A percentile compares a stretch with the other conserved stretches of the same genome.
Evolutionary conservation across 2,888 invertebrate species (phyloP).

Genomic region (Andrena praecox): DNA sequence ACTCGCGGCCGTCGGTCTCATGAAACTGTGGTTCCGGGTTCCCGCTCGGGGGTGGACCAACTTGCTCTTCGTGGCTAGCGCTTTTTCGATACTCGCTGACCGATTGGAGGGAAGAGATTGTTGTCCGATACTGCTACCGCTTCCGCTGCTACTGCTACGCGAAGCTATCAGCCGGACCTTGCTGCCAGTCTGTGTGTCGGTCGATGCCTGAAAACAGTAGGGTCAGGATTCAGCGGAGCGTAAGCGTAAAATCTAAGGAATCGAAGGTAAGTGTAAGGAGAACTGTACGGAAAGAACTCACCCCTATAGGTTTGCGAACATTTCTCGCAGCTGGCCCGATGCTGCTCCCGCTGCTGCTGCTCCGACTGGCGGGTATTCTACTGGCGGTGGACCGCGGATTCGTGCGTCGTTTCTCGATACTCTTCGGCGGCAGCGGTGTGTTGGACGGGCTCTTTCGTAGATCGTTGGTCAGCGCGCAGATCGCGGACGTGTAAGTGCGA

Average conservation of each 20-base stretch:
- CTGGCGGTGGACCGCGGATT: constrained; percentile 74
- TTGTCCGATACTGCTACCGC: constrained; percentile 85
- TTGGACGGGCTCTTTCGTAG: constrained; percentile 77
- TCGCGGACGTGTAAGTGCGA: constrained; percentile 86
- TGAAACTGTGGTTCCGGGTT: constrained; percentile 87
- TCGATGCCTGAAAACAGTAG: constrained; percentile 53
- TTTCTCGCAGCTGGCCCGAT: constrained; percentile 85
- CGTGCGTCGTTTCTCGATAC: constrained; percentile 79
- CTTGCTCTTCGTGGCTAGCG: constrained; percentile 70
- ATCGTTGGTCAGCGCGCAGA: constrained; percentile 85
- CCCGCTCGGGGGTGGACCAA: constrained; percentile 78
- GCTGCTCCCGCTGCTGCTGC: constrained; percentile 87
- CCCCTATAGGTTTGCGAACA: constrained; percentile 72
- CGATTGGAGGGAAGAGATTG: constrained; percentile 69
- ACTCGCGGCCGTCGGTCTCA: constrained; percentile 95
- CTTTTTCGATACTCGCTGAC: constrained; percentile 43
- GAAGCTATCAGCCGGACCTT: constrained; percentile 67
- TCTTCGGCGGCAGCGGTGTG: constrained; percentile 63
- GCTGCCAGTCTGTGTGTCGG: constrained; percentile 51
- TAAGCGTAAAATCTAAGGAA: not conserved
- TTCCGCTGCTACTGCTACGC: constrained; percentile 83
- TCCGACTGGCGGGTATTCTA: constrained; percentile 87
- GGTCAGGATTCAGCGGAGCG: too few species aligned
- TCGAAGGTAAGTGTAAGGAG: too few species aligned
- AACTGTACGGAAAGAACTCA: constrained; percentile 10